Conservation (phyloP, 2,113 vertebrate species). For the Nerophis ophidion region DNA sequence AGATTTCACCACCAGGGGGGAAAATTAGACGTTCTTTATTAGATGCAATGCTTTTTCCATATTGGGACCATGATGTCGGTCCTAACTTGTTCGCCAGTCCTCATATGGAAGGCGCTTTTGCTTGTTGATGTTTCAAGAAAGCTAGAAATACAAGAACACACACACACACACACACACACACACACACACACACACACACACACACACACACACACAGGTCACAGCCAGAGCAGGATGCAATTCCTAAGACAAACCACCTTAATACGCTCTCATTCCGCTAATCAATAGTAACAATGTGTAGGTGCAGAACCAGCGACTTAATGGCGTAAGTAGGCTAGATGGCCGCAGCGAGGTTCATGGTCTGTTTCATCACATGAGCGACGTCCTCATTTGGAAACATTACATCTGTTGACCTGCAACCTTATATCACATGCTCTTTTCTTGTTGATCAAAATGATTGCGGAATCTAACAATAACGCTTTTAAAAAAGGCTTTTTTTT, state of each 20-base stretch:
- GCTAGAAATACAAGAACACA: not conserved
- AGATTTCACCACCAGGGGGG: too few species aligned
- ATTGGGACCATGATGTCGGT: too few species aligned
- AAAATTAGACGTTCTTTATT: too few species aligned
- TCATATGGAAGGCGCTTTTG: too few species aligned
- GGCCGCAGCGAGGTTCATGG: not conserved
- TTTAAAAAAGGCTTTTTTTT: conserved; percentile 1
- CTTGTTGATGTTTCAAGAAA: too few species aligned
- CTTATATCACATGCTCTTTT: not conserved
- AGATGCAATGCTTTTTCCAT: too few species aligned
- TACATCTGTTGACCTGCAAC: not conserved
- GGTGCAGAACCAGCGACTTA: conserved; percentile 1
- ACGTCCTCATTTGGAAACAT: conserved; percentile 1
- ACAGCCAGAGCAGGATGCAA: not conserved
- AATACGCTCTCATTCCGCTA: not conserved
- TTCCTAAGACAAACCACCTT: conserved; percentile 2
- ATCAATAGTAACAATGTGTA: conserved; percentile 2
- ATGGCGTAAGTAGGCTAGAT: conserved; percentile 8
- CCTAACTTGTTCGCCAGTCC: too few species aligned
- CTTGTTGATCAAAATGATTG: not conserved
- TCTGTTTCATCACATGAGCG: conserved; percentile 8
- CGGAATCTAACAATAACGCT: not conserved
- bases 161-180: not conserved
- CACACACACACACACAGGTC: not conserved
- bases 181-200: not conserved